Evolutionary conservation across 1,140 invertebrate species (phyloP).

Genomic region (Nasonia longicornis): DNA sequence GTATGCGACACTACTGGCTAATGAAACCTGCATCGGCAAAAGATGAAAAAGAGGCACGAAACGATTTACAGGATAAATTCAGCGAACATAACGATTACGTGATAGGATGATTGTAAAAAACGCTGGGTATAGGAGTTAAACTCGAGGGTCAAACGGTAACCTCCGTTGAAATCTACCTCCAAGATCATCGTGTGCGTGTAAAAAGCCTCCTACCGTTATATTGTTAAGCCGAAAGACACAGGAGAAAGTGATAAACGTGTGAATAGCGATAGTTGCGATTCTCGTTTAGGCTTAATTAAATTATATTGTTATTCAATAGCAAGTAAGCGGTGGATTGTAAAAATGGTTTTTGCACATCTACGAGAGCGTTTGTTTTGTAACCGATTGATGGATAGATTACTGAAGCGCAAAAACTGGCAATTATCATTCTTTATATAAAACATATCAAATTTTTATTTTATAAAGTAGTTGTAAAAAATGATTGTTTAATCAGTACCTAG

Average conservation of each 20-base stretch:
- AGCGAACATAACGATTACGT: neutral
- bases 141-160: neutral
- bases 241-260: neutral
- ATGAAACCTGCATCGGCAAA: neutral
- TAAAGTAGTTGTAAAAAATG: no score
- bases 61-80: neutral
- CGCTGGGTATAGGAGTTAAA: neutral
- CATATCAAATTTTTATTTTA: no score
- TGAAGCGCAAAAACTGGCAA: no score
- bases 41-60: neutral
- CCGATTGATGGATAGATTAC: no score
- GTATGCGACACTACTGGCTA: neutral
- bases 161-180: neutral
- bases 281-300: no score
- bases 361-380: no score
- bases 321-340: no score
- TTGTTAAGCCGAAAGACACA: neutral
- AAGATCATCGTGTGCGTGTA: neutral
- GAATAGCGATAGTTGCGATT: neutral
- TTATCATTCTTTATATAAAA: no score
- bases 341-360: no score
- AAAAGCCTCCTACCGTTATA: neutral
- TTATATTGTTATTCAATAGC: no score
- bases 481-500: no score
- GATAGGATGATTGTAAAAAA: neutral